Evolutionary conservation across 2,113 vertebrate genomes (phyloP).

Genomic region (Apistogramma diplotaenia): DNA sequence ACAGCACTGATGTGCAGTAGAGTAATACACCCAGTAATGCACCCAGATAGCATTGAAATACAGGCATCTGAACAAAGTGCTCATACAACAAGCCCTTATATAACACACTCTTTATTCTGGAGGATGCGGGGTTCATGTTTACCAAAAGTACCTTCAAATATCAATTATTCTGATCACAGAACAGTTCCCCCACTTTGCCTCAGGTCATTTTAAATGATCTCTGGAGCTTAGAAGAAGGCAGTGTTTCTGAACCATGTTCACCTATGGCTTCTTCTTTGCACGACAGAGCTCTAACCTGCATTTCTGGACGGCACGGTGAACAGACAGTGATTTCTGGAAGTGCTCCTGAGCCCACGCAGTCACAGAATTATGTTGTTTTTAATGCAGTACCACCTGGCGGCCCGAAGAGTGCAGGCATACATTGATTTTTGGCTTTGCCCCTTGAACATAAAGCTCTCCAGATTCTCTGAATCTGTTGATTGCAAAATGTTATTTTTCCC

Average conservation of each 20-base stretch:
- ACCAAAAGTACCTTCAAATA: not conserved
- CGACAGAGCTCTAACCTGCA: not conserved
- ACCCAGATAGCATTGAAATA: not conserved
- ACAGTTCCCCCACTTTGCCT: not conserved
- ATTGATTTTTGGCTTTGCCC: not conserved
- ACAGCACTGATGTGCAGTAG: not conserved
- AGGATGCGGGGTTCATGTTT: not conserved
- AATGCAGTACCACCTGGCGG: not conserved
- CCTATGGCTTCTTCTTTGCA: not conserved
- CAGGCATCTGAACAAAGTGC: too few relatives aligned
- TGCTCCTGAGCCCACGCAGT: not conserved
- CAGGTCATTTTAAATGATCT: not conserved
- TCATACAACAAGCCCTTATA: not conserved
- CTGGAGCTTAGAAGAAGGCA: not conserved
- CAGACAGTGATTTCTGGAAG: not conserved
- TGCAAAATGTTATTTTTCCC: too few relatives aligned
- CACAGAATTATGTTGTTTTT: not conserved
- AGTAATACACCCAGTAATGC: not conserved
- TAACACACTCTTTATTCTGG: not conserved
- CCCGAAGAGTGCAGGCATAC: not conserved
- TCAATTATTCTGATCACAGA: not conserved
- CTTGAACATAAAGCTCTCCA: not conserved
- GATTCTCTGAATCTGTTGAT: not conserved
- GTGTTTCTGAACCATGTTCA: not conserved
- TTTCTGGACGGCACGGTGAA: not conserved